These are phyloP conservation scores for Eupithecia abbreviata DNA, from an alignment of 2,888 invertebrate species.

Conservation along the genomic window DNA sequence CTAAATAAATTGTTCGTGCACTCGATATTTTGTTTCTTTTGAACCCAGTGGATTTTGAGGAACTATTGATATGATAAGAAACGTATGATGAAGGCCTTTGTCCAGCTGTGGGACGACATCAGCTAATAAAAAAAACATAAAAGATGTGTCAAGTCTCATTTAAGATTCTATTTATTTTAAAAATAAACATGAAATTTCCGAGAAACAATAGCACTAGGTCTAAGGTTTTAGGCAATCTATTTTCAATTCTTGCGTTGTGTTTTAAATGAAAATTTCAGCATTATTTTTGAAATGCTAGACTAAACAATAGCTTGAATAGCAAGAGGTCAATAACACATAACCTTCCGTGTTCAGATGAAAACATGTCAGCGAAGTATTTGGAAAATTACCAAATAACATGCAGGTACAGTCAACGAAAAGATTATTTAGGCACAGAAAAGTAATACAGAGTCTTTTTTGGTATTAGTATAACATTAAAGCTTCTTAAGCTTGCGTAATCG, in stretches of 20 bases:
- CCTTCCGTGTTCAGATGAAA: background rate
- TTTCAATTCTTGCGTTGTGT: background rate
- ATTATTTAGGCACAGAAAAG: too few species aligned
- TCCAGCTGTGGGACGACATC: background rate
- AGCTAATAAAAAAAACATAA: background rate
- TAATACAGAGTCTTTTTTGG: background rate
- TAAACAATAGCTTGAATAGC: background rate
- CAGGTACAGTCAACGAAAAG: background rate
- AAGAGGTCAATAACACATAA: background rate
- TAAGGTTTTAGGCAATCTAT: background rate
- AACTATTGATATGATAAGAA: background rate
- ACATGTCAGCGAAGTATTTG: background rate
- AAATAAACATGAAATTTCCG: background rate
- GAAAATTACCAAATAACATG: background rate
- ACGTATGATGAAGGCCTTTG: background rate
- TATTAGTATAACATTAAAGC: too few species aligned
- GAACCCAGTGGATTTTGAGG: background rate
- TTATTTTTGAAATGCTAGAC: background rate
- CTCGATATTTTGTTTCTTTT: slow-evolving; percentile 66
- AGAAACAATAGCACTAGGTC: background rate
- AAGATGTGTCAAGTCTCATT: background rate
- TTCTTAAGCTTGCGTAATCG: too few species aligned
- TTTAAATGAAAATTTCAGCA: background rate
- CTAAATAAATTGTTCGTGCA: slow-evolving; percentile 81
- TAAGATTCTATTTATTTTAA: background rate